Conservation (phyloP, 1,140 invertebrate genomes). For the Plutomurus gul region DNA sequence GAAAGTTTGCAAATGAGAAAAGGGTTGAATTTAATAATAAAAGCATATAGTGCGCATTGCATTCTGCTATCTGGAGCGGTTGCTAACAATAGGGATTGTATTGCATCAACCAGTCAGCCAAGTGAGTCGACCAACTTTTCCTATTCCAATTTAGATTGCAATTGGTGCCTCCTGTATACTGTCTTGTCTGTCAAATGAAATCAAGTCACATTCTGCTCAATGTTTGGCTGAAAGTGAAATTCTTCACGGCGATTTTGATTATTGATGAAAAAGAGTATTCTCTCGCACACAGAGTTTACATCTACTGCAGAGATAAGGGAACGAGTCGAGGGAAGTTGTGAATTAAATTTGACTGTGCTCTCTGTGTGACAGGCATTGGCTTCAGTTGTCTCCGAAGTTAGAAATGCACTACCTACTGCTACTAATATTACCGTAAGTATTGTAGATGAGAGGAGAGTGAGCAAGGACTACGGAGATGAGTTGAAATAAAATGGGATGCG, state of each 20-base stretch:
- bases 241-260: conserved; percentile 24
- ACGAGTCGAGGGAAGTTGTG: too few relatives aligned
- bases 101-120: too few relatives aligned
- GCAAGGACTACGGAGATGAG: neutral
- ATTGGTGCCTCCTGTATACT: too few relatives aligned
- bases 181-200: neutral
- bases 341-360: neutral
- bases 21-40: too few relatives aligned
- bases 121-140: too few relatives aligned
- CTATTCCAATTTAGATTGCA: too few relatives aligned
- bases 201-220: neutral
- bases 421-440: neutral
- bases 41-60: too few relatives aligned
- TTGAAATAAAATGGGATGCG: conserved; percentile 6
- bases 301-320: too few relatives aligned
- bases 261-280: conserved; percentile 27
- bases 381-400: neutral
- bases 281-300: too few relatives aligned
- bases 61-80: too few relatives aligned
- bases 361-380: neutral
- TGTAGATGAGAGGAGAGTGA: neutral
- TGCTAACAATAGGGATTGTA: too few relatives aligned
- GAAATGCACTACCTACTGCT: neutral
- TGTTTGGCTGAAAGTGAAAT: neutral
- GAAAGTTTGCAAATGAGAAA: too few relatives aligned